These are phyloP conservation scores for Ips typographus DNA, from an alignment of 1,140 invertebrate species.

Conservation along the genomic window DNA sequence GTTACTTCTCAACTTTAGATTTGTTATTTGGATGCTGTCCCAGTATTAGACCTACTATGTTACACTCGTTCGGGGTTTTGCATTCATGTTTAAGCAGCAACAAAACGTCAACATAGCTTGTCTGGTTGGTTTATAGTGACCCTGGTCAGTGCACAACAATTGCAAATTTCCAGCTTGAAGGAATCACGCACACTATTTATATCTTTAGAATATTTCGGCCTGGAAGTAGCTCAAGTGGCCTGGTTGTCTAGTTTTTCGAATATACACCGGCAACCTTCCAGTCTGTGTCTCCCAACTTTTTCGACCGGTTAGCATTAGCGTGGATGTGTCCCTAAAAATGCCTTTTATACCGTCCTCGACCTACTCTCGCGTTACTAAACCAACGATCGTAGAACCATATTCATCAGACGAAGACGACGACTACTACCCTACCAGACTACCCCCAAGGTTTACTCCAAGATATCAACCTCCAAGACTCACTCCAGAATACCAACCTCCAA, in stretches of 20 bases:
- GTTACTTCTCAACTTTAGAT: constrained; percentile 16
- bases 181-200: too few species aligned
- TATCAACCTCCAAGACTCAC: constrained; percentile 1
- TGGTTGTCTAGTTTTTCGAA: constrained; percentile 8
- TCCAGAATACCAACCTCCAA: not conserved
- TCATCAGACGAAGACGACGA: not conserved
- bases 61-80: too few species aligned
- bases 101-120: too few species aligned
- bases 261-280: not conserved
- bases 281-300: too few species aligned
- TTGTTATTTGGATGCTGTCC: constrained; percentile 16
- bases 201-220: too few species aligned
- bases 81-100: too few species aligned
- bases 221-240: not conserved
- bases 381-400: not conserved
- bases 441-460: not conserved
- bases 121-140: too few species aligned
- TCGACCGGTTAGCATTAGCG: too few species aligned
- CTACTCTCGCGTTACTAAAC: constrained; percentile 23
- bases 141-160: too few species aligned
- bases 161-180: too few species aligned
- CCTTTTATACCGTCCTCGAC: constrained; percentile 33
- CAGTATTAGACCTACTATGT: constrained; percentile 23
- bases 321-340: constrained; percentile 15
- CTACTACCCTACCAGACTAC: not conserved